Conservation (phyloP, 2,888 invertebrate genomes). For the Coremacera marginata region DNA sequence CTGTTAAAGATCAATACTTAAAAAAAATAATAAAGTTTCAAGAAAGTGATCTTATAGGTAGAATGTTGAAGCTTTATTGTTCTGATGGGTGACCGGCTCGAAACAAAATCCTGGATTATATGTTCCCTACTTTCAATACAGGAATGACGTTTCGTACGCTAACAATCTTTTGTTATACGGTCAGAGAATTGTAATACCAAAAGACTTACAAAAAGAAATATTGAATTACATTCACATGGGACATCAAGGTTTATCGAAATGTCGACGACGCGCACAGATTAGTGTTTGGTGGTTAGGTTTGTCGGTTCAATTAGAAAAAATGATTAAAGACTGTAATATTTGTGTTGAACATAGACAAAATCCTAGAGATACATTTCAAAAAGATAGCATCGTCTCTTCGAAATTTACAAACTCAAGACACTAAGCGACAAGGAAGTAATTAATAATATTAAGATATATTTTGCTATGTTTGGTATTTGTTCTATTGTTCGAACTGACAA, state of each 20-base stretch:
- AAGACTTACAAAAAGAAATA: conserved; percentile 9
- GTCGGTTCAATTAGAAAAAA: conserved; percentile 25
- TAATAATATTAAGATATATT: conserved; percentile 26
- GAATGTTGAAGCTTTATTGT: conserved; percentile 20
- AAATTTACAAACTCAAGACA: background rate
- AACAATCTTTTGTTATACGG: conserved; percentile 32
- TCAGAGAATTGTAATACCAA: conserved; percentile 33
- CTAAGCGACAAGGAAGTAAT: conserved; percentile 26
- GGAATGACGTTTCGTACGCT: conserved; percentile 30
- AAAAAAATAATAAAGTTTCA: background rate
- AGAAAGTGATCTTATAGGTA: conserved; percentile 10
- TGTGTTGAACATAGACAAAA: conserved; percentile 29
- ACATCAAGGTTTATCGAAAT: conserved; percentile 32
- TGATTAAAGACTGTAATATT: conserved; percentile 31
- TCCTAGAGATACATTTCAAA: conserved; percentile 19
- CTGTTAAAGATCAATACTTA: conserved; percentile 35
- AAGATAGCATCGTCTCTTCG: conserved; percentile 26
- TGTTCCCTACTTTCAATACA: conserved; percentile 35
- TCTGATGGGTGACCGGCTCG: conserved; percentile 26
- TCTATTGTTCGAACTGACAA: conserved; percentile 32
- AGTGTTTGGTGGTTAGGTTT: conserved; percentile 39
- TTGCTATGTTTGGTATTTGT: conserved; percentile 35
- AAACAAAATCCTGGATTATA: conserved; percentile 34
- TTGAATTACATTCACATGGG: conserved; percentile 30
- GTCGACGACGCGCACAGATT: conserved; percentile 35